Evolutionary conservation across 2,888 invertebrate genomes (phyloP).

Genomic region (Eupithecia vulgata): DNA sequence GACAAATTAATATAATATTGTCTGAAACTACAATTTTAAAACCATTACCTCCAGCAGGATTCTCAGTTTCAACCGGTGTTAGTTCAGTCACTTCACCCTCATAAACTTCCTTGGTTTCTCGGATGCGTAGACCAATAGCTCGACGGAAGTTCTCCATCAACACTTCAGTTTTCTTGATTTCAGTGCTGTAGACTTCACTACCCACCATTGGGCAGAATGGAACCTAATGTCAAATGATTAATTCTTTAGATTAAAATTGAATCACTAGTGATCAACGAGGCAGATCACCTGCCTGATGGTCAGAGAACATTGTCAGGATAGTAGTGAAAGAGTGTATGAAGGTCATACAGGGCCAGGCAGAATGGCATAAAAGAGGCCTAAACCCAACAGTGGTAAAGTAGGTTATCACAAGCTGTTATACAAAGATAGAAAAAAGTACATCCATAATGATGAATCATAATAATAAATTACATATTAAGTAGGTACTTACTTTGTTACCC

Average conservation of each 20-base stretch:
- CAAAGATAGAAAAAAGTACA: not conserved
- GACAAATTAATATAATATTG: not conserved
- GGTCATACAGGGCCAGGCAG: no score
- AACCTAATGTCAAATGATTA: conserved; percentile 72
- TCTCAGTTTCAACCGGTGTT: conserved; percentile 99
- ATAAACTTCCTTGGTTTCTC: conserved; percentile 99
- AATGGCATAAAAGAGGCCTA: not conserved
- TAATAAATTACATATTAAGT: not conserved
- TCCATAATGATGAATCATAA: not conserved
- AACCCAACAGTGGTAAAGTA: not conserved
- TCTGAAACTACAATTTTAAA: not conserved
- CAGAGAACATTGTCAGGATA: not conserved
- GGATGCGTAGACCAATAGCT: conserved; percentile 96
- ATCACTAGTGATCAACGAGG: not conserved
- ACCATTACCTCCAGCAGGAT: conserved; percentile 92
- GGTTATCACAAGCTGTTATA: not conserved
- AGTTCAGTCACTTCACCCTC: conserved; percentile 99
- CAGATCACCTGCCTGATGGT: not conserved
- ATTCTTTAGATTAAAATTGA: not conserved
- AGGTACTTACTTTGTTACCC: conserved; percentile 90
- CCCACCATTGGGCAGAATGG: conserved; percentile 97
- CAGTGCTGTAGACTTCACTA: conserved; percentile 97
- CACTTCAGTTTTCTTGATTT: conserved; percentile 99
- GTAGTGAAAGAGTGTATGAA: not conserved
- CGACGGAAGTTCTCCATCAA: conserved; percentile 99